Evolutionary conservation across 2,797 vertebrate genomes (phyloP).

Genomic region (Helostoma temminkii): DNA sequence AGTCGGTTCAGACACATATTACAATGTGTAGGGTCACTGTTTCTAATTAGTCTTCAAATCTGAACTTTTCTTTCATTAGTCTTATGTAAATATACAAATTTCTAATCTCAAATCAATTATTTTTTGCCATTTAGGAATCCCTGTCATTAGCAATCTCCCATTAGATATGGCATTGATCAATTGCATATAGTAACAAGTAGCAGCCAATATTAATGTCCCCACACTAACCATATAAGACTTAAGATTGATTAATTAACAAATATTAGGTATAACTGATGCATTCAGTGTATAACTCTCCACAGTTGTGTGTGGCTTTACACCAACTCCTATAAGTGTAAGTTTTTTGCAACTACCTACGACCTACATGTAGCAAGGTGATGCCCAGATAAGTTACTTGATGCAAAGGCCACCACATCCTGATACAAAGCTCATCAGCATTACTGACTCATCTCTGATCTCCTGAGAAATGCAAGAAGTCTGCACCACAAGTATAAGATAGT

Average conservation of each 20-base stretch:
- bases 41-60: no score
- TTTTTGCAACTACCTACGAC: constrained; percentile 17
- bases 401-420: constrained; percentile 71
- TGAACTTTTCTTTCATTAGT: neutral
- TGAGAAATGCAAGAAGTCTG: neutral
- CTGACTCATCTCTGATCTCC: constrained; percentile 1
- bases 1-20: neutral
- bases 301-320: neutral
- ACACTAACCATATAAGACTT: no score
- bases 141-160: neutral
- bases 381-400: constrained; percentile 51
- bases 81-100: no score
- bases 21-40: no score
- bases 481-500: constrained; percentile 27
- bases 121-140: neutral
- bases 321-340: neutral
- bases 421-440: constrained; percentile 19
- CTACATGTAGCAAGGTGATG: constrained; percentile 29
- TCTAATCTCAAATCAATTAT: no score
- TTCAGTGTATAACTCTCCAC: neutral
- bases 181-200: neutral
- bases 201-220: neutral
- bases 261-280: neutral
- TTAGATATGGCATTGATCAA: neutral
- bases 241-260: no score